phyloP scores from a whole-genome alignment of 1,140 invertebrate genomes.

The Heterodera schachtii region DNA sequence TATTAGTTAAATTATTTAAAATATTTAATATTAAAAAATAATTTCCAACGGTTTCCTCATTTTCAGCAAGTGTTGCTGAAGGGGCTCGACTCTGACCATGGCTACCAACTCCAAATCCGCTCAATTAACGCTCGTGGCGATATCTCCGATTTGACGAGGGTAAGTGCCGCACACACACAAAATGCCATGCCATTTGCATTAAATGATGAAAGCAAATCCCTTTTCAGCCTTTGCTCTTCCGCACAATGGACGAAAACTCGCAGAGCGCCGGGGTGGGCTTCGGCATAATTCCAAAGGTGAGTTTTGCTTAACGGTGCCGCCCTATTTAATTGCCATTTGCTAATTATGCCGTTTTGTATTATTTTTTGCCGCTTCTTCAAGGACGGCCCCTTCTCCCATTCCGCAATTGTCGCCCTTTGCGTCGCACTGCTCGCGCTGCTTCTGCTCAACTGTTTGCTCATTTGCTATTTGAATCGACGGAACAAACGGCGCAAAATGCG shows the following conservation, averaged over 20 bases:
- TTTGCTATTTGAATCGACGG: conserved; percentile 38
- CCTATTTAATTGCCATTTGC: too few relatives aligned
- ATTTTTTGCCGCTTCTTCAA: background rate
- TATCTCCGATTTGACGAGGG: conserved; percentile 51
- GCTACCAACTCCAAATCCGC: conserved; percentile 57
- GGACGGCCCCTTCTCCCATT: conserved; percentile 28
- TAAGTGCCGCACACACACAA: conserved; percentile 1
- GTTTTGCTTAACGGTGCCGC: background rate
- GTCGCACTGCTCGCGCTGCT: conserved; percentile 34
- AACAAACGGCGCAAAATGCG: conserved; percentile 43
- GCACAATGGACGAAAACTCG: conserved; percentile 52
- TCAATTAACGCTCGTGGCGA: conserved; percentile 58
- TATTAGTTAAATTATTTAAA: too few relatives aligned
- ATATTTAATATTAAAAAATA: too few relatives aligned
- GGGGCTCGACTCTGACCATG: conserved; percentile 42
- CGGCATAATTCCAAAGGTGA: conserved; percentile 22
- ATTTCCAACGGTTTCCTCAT: background rate
- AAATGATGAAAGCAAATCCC: too few relatives aligned
- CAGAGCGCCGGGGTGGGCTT: conserved; percentile 38
- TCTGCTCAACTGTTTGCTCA: conserved; percentile 37
- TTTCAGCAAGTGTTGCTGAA: conserved; percentile 51
- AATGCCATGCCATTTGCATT: too few relatives aligned
- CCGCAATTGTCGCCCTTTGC: conserved; percentile 36
- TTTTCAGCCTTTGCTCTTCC: conserved; percentile 32
- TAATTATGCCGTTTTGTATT: background rate